Percentiles rank a stretch among this genome's conserved stretches.
phyloP scores from a whole-genome alignment of 1,140 invertebrate genomes.

The Microvelia longipes region DNA sequence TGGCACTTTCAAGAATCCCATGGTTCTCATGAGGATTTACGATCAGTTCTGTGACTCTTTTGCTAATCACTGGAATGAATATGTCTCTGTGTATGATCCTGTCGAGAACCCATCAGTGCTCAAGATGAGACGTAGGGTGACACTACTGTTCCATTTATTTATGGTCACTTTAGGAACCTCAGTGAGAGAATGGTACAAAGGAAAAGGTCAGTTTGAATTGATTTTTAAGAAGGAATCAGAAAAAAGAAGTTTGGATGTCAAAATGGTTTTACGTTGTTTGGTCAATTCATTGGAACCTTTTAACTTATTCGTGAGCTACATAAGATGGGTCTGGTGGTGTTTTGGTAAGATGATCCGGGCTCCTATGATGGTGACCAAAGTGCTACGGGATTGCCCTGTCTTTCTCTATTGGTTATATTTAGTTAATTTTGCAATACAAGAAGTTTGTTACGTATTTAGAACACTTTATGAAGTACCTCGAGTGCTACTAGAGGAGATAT shows the following conservation, averaged over 20 bases:
- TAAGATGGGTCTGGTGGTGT: not conserved
- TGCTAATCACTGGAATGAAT: conserved; percentile 62
- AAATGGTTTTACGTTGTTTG: not conserved
- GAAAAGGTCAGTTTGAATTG: conserved; percentile 16
- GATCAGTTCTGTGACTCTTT: conserved; percentile 47
- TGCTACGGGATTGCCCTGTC: not conserved
- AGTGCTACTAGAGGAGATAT: conserved; percentile 37
- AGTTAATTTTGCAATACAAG: conserved; percentile 35
- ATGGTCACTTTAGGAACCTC: not conserved
- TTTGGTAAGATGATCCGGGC: not conserved
- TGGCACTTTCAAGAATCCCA: conserved; percentile 10
- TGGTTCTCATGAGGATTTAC: conserved; percentile 6
- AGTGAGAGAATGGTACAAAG: not conserved
- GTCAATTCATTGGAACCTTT: conserved; percentile 1
- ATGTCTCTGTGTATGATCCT: conserved; percentile 59
- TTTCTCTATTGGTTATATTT: conserved; percentile 32
- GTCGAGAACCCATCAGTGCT: conserved; percentile 47
- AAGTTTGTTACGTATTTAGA: conserved; percentile 37
- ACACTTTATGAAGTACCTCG: conserved; percentile 35
- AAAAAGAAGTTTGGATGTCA: conserved; percentile 18
- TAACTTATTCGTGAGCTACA: not conserved
- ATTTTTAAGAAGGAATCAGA: conserved; percentile 21
- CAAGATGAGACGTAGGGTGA: conserved; percentile 35
- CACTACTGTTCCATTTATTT: not conserved
- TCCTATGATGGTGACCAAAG: not conserved